Conservation (phyloP, 2,113 vertebrate genomes). For the Odocoileus virginianus region DNA sequence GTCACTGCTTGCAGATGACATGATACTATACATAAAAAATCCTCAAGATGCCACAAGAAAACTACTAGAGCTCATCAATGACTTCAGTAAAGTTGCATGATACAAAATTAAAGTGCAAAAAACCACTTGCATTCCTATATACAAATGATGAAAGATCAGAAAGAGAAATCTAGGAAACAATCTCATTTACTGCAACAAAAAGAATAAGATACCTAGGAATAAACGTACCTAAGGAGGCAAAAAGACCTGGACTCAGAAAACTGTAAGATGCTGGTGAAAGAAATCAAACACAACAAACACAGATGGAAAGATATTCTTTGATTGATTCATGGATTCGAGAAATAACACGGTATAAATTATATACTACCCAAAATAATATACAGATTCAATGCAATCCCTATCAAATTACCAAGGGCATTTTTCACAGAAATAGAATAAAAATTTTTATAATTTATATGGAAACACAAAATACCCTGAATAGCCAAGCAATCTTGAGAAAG, state of each 20-base stretch:
- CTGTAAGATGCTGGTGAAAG: neutral
- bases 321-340: neutral
- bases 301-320: neutral
- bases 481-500: neutral
- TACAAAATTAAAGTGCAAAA: neutral
- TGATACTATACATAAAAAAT: neutral
- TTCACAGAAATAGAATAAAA: neutral
- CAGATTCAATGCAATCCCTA: neutral
- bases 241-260: neutral
- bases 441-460: neutral
- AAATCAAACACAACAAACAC: neutral
- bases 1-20: neutral
- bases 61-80: neutral
- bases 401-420: neutral
- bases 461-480: neutral
- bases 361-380: neutral
- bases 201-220: neutral
- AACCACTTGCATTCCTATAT: neutral
- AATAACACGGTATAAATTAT: neutral
- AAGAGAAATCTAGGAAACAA: neutral
- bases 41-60: neutral
- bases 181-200: neutral
- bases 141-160: neutral
- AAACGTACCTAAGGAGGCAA: neutral
- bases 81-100: neutral